phyloP scores from a whole-genome alignment of 2,888 invertebrate genomes.

The Lumbricus terrestris region DNA sequence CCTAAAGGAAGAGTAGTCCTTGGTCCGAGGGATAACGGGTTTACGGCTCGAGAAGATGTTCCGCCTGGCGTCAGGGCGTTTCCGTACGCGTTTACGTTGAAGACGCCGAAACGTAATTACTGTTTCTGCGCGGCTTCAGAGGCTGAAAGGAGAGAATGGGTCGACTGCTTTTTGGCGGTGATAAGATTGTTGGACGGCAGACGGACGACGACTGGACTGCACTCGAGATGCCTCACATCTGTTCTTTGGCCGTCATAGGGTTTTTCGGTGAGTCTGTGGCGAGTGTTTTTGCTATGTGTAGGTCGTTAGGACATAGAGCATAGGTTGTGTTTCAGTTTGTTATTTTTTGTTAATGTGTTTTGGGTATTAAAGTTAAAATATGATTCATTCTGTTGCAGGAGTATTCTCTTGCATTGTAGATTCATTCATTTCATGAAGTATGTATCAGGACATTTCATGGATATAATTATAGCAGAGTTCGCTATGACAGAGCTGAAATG shows the following conservation, averaged over 20 bases:
- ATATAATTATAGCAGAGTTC: too few species aligned
- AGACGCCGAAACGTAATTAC: conserved; percentile 78
- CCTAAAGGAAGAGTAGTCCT: conserved; percentile 88
- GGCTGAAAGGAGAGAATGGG: conserved; percentile 78
- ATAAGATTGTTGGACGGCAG: not conserved
- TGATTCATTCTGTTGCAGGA: not conserved
- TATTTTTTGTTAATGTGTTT: not conserved
- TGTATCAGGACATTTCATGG: not conserved
- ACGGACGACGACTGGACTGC: not conserved
- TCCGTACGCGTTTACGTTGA: conserved; percentile 77
- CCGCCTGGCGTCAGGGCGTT: conserved; percentile 68
- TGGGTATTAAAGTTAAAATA: not conserved
- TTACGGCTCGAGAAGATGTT: conserved; percentile 71
- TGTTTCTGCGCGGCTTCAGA: conserved; percentile 77
- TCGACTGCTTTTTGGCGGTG: conserved; percentile 55
- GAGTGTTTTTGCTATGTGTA: not conserved
- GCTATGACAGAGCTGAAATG: too few species aligned
- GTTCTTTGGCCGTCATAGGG: not conserved
- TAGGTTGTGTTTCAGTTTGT: not conserved
- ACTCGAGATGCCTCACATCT: not conserved
- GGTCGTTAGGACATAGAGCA: not conserved
- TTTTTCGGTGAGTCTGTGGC: not conserved
- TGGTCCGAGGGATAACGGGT: conserved; percentile 77
- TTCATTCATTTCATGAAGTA: too few species aligned
- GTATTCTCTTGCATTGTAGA: not conserved